Base-by-base conservation (phyloP, 2,797 vertebrate species). In the Enteromius radiatus region DNA sequence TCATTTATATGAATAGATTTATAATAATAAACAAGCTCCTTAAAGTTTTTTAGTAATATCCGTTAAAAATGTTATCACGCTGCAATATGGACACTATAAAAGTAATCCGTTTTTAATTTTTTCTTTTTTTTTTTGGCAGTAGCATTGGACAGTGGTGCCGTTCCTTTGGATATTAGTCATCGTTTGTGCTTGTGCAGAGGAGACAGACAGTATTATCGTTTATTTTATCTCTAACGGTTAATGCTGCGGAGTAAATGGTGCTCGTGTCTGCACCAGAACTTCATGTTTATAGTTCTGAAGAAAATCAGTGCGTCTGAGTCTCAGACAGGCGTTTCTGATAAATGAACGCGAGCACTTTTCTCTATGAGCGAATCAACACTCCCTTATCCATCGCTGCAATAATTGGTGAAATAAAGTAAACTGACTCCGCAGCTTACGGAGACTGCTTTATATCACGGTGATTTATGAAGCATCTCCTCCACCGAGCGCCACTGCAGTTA, bases 141-240 rank as follows among this genome's bases (percentile, higher is more conserved):
- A 28, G 21, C n/a, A 47, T 7, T 4, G 12, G 12, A 45, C 15
- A 33, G 43, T 14, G n/a, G 23, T 56, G 2, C 59, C n/a, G 78
- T 78, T 65, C 54, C 5, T 71, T 92, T 86, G 89, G 92, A 92
- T 92, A 94, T 96, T 98, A 98, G 59, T 81, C 86, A 80, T 82
- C 68, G 77, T 28, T 61, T 11, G 96, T 96, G 96, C 96, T 90
- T 91, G 93, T 93, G 96, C 96, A 97, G 96, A 93, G 95, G 95
- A 98, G 97, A 97, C 97, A 97, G 96, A 96, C 96, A 94, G 95
- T 93, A 95, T 98, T 98, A 98, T 99, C 98, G 95, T 95, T 93
- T 92, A 95, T 97, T 97, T 97, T 96, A 98, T 99, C 98, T 98
- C 90, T 94, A 95, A 95, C 95, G 95, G 96, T 96, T 95, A 95